A percentile compares a stretch with the other conserved stretches of the same genome.
phyloP scores from a whole-genome alignment of 2,113 vertebrate species.

The Tragulus kanchil region DNA sequence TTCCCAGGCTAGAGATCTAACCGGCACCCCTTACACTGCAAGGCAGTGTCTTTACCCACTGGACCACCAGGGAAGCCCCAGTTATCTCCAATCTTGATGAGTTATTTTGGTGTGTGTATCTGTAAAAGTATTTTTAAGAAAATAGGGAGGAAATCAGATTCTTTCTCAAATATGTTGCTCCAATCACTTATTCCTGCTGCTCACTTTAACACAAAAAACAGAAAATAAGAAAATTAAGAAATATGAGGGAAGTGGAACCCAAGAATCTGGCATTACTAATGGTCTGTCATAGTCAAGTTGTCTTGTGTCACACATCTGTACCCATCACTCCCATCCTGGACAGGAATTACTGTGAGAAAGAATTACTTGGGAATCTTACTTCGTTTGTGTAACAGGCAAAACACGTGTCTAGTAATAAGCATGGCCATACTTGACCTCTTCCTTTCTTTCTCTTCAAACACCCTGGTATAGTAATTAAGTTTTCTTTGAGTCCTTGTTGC shows the following conservation, averaged over 20 bases:
- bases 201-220: not conserved
- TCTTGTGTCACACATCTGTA: not conserved
- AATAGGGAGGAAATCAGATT: conserved; percentile 17
- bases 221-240: conserved; percentile 66
- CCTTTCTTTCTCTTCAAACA: not conserved
- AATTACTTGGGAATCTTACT: not conserved
- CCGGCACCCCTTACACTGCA: too few species aligned
- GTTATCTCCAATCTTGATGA: not conserved
- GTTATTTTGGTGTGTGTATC: not conserved
- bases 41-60: too few species aligned
- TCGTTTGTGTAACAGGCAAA: not conserved
- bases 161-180: not conserved
- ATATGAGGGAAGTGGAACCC: conserved; percentile 28
- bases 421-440: not conserved
- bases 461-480: not conserved
- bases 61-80: not conserved
- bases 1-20: too few species aligned
- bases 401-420: not conserved
- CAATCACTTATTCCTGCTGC: conserved; percentile 66
- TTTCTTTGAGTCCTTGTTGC: not conserved
- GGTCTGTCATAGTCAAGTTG: not conserved
- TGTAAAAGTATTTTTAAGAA: conserved; percentile 1
- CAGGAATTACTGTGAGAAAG: not conserved
- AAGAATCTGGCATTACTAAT: not conserved
- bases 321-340: not conserved